Evolutionary conservation across 2,888 invertebrate species (phyloP), one percentile per base, ranked within the genome.

Genomic region (Brenthis hecate): DNA sequence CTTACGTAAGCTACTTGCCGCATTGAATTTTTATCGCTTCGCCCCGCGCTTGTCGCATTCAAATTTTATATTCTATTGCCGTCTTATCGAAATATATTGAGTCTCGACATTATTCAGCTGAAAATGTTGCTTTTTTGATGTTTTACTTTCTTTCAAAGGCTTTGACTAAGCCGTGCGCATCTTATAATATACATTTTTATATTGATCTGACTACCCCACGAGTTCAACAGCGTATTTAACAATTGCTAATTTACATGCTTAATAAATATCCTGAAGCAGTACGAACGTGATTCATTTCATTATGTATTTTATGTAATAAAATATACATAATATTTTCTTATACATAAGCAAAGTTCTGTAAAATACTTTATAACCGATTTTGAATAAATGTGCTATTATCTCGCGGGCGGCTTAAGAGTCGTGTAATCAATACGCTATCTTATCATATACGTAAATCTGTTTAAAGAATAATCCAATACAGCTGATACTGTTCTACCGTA

Each of bases 391-490:
- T 73, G 65, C 28, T 61, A 69, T 60, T 74, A 74, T 71, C 69
- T 69, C 50, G 65, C 53, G 63, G 65, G 69, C 28, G 67, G 65
- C 66, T 67, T 68, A 56, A 70, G 72, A 64, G 65, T 61, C 66
- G 54, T 66, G 54, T 71, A 66, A 57, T 74, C 61, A 65, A 66
- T 68, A 65, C 62, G 56, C 63, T 76, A 77, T 75, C 87, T 88
- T 87, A 89, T 88, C 89, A 73, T 67, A 71, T 78, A 28, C 28
- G 28, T 28, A 84, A 87, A 87, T 88, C 87, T 89, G 79, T 89
- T 85, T 88, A 80, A 73, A 81, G 83, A 83, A 80, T 88, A 85
- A 88, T 86, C 85, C 82, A 72, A 77, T 75, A 69, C 69, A 89
- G 79, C 79, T 50, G 73, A 78, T 83, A 81, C 77, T 28, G 79